Base-by-base conservation (phyloP, 2,888 invertebrate species). In the Tipula lateralis region DNA sequence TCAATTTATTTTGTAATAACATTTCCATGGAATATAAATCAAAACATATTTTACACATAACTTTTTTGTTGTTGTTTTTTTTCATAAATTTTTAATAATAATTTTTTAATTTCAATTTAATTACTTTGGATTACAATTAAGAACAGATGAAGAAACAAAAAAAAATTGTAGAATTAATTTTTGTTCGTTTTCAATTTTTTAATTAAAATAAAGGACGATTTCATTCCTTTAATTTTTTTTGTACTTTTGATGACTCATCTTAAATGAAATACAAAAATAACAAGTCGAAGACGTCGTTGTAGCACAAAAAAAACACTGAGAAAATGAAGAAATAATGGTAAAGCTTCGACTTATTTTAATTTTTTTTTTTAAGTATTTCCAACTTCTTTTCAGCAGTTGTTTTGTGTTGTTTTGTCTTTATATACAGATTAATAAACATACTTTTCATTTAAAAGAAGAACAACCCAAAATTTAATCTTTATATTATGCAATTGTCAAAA, bases 51-150 rank as follows among this genome's bases (percentile, higher is more conserved):
- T 66, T 66, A 24, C 66, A 66, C 66, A 66, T 66, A 66, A 66
- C 24, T 66, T 66, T 66, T 50, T 50, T 50, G 2, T 39, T 50
- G 9, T n/a, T n/a, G 4, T 5, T 39, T 39, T 39, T 39, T 39
- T 39, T 39, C 5, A 39, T 39, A 19, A 16, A 19, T 50, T 50
- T 66, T 66, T 66, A 66, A 66, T 66, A 66, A 66, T 66, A 66
- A 66, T 66, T 66, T 66, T 66, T 66, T 66, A 66, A 66, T 66
- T 66, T 66, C 66, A 66, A 66, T 66, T 66, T 66, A 66, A 66
- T 66, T 66, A 66, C 66, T 66, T 66, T 24, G 66, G 66, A 66
- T 66, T 66, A 66, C 66, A 66, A 66, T 66, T 66, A 66, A 66
- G 66, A 66, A 24, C 66, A 66, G 66, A 66, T 66, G 66, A 66